Evolutionary conservation across 1,140 invertebrate species (phyloP).

Genomic region (Saccostrea cuccullata): DNA sequence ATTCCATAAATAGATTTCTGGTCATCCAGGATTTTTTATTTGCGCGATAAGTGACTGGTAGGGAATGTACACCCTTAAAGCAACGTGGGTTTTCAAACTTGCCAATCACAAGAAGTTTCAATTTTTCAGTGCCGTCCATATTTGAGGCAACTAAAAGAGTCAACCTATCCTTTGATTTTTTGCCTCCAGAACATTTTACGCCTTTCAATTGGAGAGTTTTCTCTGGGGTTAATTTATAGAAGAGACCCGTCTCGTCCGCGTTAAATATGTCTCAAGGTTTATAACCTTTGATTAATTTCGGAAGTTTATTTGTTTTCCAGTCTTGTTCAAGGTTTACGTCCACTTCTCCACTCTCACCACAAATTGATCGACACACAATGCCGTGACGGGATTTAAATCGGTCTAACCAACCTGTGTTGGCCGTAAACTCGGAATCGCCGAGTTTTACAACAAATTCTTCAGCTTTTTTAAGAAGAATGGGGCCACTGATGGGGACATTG

Average conservation of each 20-base stretch:
- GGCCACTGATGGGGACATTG: too few species aligned
- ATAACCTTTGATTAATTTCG: not conserved
- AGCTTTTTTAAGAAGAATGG: too few species aligned
- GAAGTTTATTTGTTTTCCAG: not conserved
- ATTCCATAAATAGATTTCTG: not conserved
- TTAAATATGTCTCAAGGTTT: not conserved
- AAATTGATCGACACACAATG: too few species aligned
- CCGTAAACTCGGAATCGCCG: too few species aligned
- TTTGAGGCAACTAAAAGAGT: constrained; percentile 9
- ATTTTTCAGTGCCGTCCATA: not conserved
- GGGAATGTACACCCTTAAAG: constrained; percentile 8
- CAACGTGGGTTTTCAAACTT: not conserved
- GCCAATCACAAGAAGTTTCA: not conserved
- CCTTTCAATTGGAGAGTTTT: not conserved
- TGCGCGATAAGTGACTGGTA: not conserved
- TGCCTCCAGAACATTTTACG: not conserved
- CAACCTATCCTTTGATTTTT: not conserved
- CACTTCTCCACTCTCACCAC: too few species aligned
- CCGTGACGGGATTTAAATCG: too few species aligned
- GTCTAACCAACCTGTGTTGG: too few species aligned
- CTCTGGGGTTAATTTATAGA: not conserved
- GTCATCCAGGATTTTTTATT: not conserved
- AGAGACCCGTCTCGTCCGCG: not conserved
- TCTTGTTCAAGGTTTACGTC: too few species aligned
- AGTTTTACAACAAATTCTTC: too few species aligned